Evolutionary conservation across 2,888 invertebrate species (phyloP).

Genomic region (Sphecodes monilicornis): DNA sequence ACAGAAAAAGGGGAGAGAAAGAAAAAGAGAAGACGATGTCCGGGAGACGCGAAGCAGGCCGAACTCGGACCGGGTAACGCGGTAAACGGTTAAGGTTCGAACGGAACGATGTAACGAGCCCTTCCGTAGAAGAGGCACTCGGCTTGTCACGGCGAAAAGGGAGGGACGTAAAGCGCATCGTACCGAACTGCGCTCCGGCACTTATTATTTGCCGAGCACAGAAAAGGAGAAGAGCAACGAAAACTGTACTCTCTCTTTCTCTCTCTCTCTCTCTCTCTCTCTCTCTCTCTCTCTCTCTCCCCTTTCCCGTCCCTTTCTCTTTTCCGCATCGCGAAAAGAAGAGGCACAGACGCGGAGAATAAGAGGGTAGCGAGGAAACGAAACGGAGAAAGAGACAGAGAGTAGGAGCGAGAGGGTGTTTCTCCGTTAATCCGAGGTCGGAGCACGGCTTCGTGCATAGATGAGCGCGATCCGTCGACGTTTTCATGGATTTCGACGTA

Average conservation of each 20-base stretch:
- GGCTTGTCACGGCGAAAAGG: conserved; percentile 19
- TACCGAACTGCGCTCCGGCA: conserved; percentile 15
- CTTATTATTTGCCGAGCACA: conserved; percentile 29
- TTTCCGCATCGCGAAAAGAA: not conserved
- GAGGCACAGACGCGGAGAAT: conserved; percentile 11
- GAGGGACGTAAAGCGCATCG: conserved; percentile 25
- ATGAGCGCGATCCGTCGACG: conserved; percentile 44
- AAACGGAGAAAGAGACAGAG: not conserved
- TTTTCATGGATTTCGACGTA: conserved; percentile 48
- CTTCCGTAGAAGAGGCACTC: conserved; percentile 23
- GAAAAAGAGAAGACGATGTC: not conserved
- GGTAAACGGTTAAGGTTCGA: conserved; percentile 25
- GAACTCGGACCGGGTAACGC: conserved; percentile 16
- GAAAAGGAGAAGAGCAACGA: conserved; percentile 22
- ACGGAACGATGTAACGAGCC: conserved; percentile 28
- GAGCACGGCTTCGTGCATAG: conserved; percentile 24
- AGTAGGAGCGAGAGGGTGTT: conserved; percentile 23
- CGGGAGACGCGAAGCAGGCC: not conserved
- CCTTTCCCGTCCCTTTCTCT: not conserved
- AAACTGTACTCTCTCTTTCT: conserved; percentile 33
- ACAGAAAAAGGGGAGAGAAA: not conserved
- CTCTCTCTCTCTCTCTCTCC: not conserved
- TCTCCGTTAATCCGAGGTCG: conserved; percentile 51
- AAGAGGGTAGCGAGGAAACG: not conserved
- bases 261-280: not conserved